Evolutionary conservation across 2,113 vertebrate genomes (phyloP), one percentile per base, ranked within the genome.

Genomic region (Protomyctophum bolini): DNA sequence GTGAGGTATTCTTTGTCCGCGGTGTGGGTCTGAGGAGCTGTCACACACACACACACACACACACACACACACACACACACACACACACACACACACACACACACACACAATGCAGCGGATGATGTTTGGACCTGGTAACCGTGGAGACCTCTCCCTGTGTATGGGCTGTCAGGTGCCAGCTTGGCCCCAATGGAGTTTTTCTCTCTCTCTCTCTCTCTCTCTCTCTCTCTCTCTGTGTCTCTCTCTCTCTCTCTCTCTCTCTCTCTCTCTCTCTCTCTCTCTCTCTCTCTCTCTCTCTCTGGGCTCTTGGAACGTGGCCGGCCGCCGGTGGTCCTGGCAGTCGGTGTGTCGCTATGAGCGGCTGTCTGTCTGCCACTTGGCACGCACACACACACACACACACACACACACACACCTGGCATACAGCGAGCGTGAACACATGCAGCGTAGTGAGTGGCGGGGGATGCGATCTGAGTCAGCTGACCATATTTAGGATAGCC

Each of bases 311-410:
- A 41, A 41, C 3, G 33, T 41, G 33, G 33, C 5, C 21, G 5
- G 33, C 5, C 3, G 33, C 33, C 33, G 33, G 33, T 41, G 33
- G 33, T 41, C 33, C 33, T 41, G 33, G 33, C 33, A 41, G 33
- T 41, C 1, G 33, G 72, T 83, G 66, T 7, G 61, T 77, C 28
- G 67, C 73, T 61, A 76, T 80, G 86, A 88, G 88, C 82, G 83
- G 84, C 69, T 66, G 49, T 67, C 80, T 90, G 81, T 87, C 88
- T 88, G 86, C 81, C 84, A 74, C 86, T 92, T 94, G 92, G 90
- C 92, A 72, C 5, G 28, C 47, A 51, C 28, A 8, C 6, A n/a
- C 68, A 62, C 58, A 62, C 49, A 70, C 58, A 54, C 58, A 70
- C 49, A 70, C 50, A 62, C 59, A 62, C 15, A 33, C 68, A 76